These are phyloP conservation scores for Syrista parreyssii DNA, from an alignment of 2,888 invertebrate species.

Conservation along the genomic window DNA sequence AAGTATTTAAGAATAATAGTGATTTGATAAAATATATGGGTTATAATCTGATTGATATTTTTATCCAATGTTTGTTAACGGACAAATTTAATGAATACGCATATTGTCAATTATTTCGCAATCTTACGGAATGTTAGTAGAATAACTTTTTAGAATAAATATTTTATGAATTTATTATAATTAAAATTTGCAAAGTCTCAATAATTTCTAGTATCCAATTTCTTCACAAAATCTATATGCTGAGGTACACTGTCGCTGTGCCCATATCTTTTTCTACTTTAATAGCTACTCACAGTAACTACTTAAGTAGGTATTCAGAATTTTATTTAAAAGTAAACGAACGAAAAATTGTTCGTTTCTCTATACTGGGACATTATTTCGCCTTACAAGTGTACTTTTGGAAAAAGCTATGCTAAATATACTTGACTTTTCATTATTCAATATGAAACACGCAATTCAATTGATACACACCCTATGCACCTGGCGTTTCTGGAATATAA, in stretches of 20 bases:
- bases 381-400: background rate
- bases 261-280: background rate
- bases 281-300: too few species aligned
- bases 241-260: background rate
- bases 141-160: background rate
- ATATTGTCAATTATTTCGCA: background rate
- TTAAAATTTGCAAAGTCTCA: background rate
- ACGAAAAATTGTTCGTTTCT: background rate
- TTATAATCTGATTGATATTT: background rate
- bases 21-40: background rate
- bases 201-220: background rate
- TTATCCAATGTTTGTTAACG: background rate
- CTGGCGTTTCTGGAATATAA: too few species aligned
- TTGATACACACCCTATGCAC: background rate
- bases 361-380: background rate
- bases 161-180: background rate
- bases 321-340: background rate
- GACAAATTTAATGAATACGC: background rate
- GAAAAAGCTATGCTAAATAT: too few species aligned
- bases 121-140: background rate
- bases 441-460: background rate
- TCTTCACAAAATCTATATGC: background rate
- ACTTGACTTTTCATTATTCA: background rate
- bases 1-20: background rate
- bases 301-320: background rate